phyloP scores from a whole-genome alignment of 1,140 invertebrate species.

The Temnothorax longispinosus region DNA sequence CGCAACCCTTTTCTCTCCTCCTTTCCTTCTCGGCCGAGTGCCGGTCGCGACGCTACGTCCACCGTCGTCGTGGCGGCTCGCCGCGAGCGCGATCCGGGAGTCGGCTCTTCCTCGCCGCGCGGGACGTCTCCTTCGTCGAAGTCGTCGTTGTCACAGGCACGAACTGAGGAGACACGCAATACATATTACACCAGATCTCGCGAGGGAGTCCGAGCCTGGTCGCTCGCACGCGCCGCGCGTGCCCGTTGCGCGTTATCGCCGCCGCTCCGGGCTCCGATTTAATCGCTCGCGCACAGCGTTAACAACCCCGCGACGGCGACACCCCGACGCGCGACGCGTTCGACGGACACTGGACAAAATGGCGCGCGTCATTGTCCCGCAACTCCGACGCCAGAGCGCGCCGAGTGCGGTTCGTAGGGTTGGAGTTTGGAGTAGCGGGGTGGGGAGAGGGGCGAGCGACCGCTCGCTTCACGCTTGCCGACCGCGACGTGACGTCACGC shows the following conservation, averaged over 20 bases:
- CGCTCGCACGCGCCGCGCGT: not conserved
- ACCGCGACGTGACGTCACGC: conserved; percentile 17
- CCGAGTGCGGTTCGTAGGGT: not conserved
- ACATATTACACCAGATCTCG: conserved; percentile 38
- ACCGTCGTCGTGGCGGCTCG: not conserved
- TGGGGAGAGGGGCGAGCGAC: not conserved
- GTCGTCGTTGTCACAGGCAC: conserved; percentile 19
- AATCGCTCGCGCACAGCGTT: not conserved
- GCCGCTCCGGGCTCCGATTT: not conserved
- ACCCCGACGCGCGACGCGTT: conserved; percentile 72
- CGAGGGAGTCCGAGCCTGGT: not conserved
- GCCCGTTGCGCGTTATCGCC: not conserved
- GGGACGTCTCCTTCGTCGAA: not conserved
- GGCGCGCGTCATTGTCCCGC: conserved; percentile 63
- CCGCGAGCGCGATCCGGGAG: not conserved
- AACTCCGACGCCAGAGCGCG: conserved; percentile 65
- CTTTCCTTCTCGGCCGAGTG: not conserved
- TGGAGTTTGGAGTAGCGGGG: no score
- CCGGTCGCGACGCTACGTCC: not conserved
- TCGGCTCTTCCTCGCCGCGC: not conserved
- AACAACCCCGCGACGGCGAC: conserved; percentile 59
- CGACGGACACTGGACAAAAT: conserved; percentile 73
- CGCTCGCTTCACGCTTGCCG: no score
- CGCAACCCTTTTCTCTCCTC: not conserved
- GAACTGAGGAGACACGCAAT: not conserved